Conservation (phyloP, 2,888 invertebrate genomes). For the Cephonodes hylas region DNA sequence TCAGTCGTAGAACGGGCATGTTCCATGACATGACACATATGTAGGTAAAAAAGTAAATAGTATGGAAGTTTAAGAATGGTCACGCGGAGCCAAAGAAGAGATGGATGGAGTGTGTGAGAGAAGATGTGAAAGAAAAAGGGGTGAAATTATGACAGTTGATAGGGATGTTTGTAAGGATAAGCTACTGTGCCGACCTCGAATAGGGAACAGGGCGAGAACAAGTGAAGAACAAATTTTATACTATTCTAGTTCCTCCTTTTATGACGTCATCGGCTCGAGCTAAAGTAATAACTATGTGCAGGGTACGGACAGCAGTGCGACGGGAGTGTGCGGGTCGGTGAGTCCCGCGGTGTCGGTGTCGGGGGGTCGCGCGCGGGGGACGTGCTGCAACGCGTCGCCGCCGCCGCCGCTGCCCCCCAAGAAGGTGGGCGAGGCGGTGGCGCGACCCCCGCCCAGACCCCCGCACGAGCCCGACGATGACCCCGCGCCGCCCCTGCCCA, state of each 20-base stretch:
- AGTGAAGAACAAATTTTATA: too few relatives aligned
- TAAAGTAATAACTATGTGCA: neutral
- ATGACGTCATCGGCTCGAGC: neutral
- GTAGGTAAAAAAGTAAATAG: too few relatives aligned
- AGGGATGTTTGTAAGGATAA: too few relatives aligned
- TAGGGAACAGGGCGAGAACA: too few relatives aligned
- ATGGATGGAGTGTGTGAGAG: too few relatives aligned
- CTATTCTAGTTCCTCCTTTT: neutral
- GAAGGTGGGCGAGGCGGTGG: slow-evolving; percentile 49
- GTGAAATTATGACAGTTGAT: too few relatives aligned
- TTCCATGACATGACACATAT: too few relatives aligned
- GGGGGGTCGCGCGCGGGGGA: neutral
- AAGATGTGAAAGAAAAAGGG: too few relatives aligned
- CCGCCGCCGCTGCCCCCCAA: slow-evolving; percentile 86
- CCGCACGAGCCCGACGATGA: slow-evolving; percentile 74
- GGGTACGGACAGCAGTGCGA: slow-evolving; percentile 54
- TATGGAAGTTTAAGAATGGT: too few relatives aligned
- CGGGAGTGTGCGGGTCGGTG: neutral
- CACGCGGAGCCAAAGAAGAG: too few relatives aligned
- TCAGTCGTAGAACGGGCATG: too few relatives aligned
- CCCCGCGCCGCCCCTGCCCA: slow-evolving; percentile 61
- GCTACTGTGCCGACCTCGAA: too few relatives aligned
- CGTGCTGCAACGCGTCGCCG: slow-evolving; percentile 69
- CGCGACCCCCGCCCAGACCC: slow-evolving; percentile 84
- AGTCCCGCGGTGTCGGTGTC: neutral